Base-by-base conservation (phyloP, 1,140 invertebrate genomes). In the Hylaeus anthracinus region DNA sequence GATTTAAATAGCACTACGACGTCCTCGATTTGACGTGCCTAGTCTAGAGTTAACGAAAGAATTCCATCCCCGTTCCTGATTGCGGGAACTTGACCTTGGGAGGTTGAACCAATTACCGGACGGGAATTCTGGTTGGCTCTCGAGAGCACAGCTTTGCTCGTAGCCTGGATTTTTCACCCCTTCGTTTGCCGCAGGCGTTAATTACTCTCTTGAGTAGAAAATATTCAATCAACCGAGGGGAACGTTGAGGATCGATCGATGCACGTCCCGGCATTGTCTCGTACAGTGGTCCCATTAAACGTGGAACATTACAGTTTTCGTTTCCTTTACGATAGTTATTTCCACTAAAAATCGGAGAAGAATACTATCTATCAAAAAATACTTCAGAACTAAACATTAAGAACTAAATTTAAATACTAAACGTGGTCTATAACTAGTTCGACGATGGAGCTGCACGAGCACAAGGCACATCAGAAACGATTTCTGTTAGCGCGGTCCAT, bases 201-300 rank as follows among this genome's bases (percentile, higher is more conserved):
- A 77, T 77, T 77, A 69, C 65, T 53, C 65, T 55, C 61, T 58
- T 69, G 26, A 12, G 14, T 41, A 9, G 53, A 61, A 77, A 69
- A 77, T 77, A 77, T 69, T 69, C 74, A 77, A 69, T 77, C 74
- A 43, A 60, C 45, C 65, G 65, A 10, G 65, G 64, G 51, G 15
- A 60, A 60, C 41, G 43, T 55, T 26, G 15, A 14, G 26, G 60
- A 53, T 51, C 73, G 73, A 67, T 58, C 73, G 55, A 14, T 58
- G 12, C 63, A 43, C 26, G 26, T 56, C 55, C 43, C 14, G 48
- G 37, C 72, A 65, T 75, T 75, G 63, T 75, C 45, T 75, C 72
- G 48, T 43, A 12, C 12, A n/a, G 48, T 26, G n/a, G 39, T 37
- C 45, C 60, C 51, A 65, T 75, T 65, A 66, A 75, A 15, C 63